Evolutionary conservation across 2,797 vertebrate species (phyloP).

Genomic region (Acrossocheilus fasciatus): DNA sequence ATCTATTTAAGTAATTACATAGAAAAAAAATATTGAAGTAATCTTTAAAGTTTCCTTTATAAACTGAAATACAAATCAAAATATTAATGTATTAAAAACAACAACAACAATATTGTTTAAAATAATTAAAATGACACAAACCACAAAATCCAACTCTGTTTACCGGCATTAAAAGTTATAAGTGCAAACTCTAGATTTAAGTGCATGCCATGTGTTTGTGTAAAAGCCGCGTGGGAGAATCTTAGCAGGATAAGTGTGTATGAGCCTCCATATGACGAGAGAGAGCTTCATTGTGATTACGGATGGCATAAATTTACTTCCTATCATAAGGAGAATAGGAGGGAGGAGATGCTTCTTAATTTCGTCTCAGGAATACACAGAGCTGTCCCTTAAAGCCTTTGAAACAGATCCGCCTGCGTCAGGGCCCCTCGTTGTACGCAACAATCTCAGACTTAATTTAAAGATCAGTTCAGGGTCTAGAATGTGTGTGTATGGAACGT

Average conservation of each 20-base stretch:
- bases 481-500: constrained; percentile 75
- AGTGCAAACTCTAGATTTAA: constrained; percentile 53
- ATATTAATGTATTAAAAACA: not conserved
- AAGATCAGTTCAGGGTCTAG: constrained; percentile 75
- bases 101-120: not conserved
- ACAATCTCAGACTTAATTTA: constrained; percentile 90
- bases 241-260: constrained; percentile 78
- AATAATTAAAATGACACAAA: not conserved
- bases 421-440: constrained; percentile 74
- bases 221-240: constrained; percentile 82
- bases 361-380: constrained; percentile 72
- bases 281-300: constrained; percentile 82
- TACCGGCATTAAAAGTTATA: constrained; percentile 19
- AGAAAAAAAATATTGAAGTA: not conserved
- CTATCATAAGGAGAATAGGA: constrained; percentile 75
- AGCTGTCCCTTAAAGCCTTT: constrained; percentile 81
- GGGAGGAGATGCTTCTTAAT: constrained; percentile 71
- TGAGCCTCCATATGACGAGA: constrained; percentile 79
- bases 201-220: constrained; percentile 70
- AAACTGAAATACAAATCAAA: not conserved
- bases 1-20: not conserved
- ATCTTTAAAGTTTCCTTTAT: not conserved
- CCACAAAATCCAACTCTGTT: not conserved
- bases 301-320: constrained; percentile 79
- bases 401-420: constrained; percentile 51